Base-by-base conservation (phyloP, 1,140 invertebrate genomes). In the Philotrypesis tridentata region DNA sequence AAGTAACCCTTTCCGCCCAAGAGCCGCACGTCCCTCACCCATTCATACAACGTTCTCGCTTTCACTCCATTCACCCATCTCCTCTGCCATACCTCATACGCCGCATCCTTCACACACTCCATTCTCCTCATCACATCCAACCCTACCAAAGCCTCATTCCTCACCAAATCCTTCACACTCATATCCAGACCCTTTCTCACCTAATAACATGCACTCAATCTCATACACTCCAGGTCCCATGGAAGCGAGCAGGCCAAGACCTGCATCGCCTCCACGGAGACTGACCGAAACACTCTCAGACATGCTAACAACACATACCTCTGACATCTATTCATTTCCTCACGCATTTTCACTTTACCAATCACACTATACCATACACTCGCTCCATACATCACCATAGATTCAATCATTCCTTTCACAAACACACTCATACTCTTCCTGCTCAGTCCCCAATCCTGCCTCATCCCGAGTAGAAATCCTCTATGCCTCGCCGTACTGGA, bases 231-330 rank as follows among this genome's bases (percentile, higher is more conserved):
- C 72, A 87, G 70, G 33, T 87, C 85, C 80, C 84, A 85, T 29
- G 87, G 86, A 17, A 82, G 48, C 9, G 60, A 84, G 3, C 86
- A 87, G 3, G 81, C 63, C 55, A 87, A 67, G 0, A 88, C 85
- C 74, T 84, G 71, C 84, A 87, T 80, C 9, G 87, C 87, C 29
- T 85, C 85, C 14, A 85, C 87, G 21, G 87, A 87, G n/a, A 88
- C 86, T 27, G 86, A 88, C 1, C 82, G 67, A 82, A 86, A 89
- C 25, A 87, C 85, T 23, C 73, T 70, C 8, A 87, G 37, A 60
- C 83, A 86, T 33, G 83, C 86, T 12, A 85, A 68, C 43, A 89
- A 43, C 21, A 85, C 85, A 0, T 82, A 21, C 43, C 85, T 79
- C 67, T 88, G 84, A 40, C 80, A 85, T 12, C 76, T 40, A 8